phyloP scores from a whole-genome alignment of 2,888 invertebrate genomes.

The Stenolophus ochropezus region DNA sequence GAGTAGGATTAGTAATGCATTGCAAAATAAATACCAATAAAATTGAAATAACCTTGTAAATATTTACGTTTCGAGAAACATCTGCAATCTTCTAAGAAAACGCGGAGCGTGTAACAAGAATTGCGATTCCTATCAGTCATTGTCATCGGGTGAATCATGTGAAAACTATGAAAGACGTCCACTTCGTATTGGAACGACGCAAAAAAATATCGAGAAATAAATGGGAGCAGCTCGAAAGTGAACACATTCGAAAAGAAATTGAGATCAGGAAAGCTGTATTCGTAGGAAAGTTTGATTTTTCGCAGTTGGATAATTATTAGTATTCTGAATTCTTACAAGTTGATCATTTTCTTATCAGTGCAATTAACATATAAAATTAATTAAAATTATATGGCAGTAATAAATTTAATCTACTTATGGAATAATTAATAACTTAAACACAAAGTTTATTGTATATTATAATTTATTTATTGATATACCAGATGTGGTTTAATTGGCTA shows the following conservation, averaged over 20 bases:
- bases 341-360: not conserved
- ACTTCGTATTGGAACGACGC: too few species aligned
- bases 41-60: not conserved
- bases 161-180: not conserved
- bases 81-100: not conserved
- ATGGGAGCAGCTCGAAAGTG: constrained; percentile 10
- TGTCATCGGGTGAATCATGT: not conserved
- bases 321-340: not conserved
- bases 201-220: not conserved
- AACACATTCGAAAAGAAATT: not conserved
- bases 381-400: not conserved
- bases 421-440: too few species aligned
- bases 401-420: not conserved
- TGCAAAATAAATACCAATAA: too few species aligned
- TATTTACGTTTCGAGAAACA: not conserved
- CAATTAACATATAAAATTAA: not conserved
- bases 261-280: not conserved
- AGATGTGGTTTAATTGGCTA: too few species aligned
- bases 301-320: not conserved
- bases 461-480: too few species aligned
- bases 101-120: not conserved
- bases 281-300: constrained; percentile 7
- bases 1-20: too few species aligned
- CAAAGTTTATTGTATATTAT: too few species aligned
- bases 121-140: not conserved